These are phyloP conservation scores for Entomobrya proxima DNA, from an alignment of 2,888 invertebrate species.

Conservation along the genomic window DNA sequence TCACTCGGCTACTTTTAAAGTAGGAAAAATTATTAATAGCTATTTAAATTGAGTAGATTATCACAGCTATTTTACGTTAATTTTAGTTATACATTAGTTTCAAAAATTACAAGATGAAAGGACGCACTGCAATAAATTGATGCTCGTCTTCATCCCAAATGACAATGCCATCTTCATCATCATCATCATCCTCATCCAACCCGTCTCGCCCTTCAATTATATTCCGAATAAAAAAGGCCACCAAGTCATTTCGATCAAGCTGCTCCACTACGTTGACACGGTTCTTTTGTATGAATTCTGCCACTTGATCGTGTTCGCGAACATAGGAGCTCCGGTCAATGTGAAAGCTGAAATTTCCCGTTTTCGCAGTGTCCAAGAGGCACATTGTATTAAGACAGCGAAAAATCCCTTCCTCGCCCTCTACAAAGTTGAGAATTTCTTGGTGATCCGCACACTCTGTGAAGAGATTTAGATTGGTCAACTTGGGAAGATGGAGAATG, in stretches of 20 bases:
- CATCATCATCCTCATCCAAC: background rate
- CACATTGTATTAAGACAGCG: background rate
- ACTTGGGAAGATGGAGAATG: slow-evolving; percentile 36
- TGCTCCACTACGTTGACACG: background rate
- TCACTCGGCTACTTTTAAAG: too few relatives aligned
- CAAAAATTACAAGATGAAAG: too few relatives aligned
- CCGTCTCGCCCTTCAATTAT: background rate
- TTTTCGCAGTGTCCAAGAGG: background rate
- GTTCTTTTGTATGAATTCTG: background rate
- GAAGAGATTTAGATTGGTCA: background rate
- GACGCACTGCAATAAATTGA: too few relatives aligned
- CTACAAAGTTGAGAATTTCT: slow-evolving; percentile 5
- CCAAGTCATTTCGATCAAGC: background rate
- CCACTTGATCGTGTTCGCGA: slow-evolving; percentile 5
- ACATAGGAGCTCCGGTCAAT: background rate
- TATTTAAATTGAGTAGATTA: too few relatives aligned
- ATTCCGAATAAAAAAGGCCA: slow-evolving; percentile 5
- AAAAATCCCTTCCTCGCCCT: background rate
- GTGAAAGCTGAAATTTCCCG: slow-evolving; percentile 17
- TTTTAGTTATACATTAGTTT: too few relatives aligned
- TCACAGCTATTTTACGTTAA: too few relatives aligned
- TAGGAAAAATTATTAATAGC: too few relatives aligned
- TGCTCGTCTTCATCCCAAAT: background rate
- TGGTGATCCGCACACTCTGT: background rate
- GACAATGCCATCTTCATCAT: background rate